phyloP scores from a whole-genome alignment of 1,140 invertebrate species.

The Pogonomyrmex californicus region DNA sequence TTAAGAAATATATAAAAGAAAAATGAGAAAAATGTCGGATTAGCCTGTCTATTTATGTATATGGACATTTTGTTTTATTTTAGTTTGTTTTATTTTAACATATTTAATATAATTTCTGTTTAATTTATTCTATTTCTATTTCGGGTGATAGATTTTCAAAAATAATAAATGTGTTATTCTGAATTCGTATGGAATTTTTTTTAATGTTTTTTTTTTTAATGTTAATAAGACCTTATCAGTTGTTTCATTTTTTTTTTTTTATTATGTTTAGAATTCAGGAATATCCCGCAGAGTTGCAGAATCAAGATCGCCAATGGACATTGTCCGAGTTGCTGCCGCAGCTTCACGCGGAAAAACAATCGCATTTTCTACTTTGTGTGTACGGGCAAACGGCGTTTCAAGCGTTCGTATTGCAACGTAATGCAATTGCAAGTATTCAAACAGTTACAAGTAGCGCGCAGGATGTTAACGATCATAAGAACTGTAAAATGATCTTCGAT shows the following conservation, averaged over 20 bases:
- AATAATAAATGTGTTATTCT: constrained; percentile 1
- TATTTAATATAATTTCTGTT: neutral
- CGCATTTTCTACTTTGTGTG: constrained; percentile 4
- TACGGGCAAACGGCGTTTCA: constrained; percentile 85
- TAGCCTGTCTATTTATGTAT: neutral
- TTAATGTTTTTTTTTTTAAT: neutral
- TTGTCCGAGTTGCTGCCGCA: constrained; percentile 50
- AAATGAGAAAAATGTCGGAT: neutral
- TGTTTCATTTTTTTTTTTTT: neutral
- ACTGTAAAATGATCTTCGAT: neutral
- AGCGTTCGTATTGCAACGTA: constrained; percentile 84
- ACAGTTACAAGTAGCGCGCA: constrained; percentile 42
- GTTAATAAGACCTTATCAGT: neutral
- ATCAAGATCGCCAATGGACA: neutral
- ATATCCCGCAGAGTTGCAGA: neutral
- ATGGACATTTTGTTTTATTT: neutral
- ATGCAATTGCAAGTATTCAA: constrained; percentile 68
- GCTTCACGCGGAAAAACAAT: constrained; percentile 53
- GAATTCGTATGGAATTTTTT: neutral
- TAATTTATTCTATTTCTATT: neutral
- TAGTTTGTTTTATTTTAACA: neutral
- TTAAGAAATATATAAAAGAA: neutral
- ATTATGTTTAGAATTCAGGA: neutral
- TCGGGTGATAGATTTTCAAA: neutral
- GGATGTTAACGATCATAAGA: constrained; percentile 66